Conservation (phyloP, 2,888 invertebrate species). For the Empis stercorea region DNA sequence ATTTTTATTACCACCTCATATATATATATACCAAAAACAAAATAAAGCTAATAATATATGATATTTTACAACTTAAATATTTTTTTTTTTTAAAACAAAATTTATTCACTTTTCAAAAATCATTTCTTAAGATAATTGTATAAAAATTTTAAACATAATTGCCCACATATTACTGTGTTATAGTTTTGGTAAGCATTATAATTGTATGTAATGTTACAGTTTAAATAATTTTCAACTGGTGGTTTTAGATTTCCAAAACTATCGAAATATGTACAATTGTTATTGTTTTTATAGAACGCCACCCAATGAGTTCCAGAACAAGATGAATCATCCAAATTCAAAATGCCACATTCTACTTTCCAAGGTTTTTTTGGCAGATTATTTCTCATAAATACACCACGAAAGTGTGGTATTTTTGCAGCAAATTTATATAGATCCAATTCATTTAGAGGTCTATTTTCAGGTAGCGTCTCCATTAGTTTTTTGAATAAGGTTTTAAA, state of each 20-base stretch:
- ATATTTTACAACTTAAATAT: too few relatives aligned
- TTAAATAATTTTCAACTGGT: conserved; percentile 17
- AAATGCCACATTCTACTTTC: background rate
- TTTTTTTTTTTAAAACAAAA: background rate
- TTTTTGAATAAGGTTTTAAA: conserved; percentile 13
- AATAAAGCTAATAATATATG: too few relatives aligned
- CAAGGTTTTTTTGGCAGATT: conserved; percentile 13
- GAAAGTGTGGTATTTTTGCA: conserved; percentile 12
- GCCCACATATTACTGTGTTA: conserved; percentile 19
- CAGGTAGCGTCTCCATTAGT: background rate
- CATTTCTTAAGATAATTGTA: conserved; percentile 12
- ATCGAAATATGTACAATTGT: too few relatives aligned
- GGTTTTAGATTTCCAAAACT: conserved; percentile 22
- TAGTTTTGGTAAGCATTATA: conserved; percentile 17
- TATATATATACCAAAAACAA: too few relatives aligned
- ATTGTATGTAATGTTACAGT: conserved; percentile 16
- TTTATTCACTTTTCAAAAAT: background rate
- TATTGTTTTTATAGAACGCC: too few relatives aligned
- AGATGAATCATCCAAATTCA: too few relatives aligned
- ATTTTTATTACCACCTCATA: too few relatives aligned
- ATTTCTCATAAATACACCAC: conserved; percentile 22
- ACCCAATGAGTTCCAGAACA: too few relatives aligned
- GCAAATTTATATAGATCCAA: too few relatives aligned
- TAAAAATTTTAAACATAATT: conserved; percentile 20
- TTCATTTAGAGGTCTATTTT: background rate